These are phyloP conservation scores for Masticophis lateralis DNA, from an alignment of 2,797 vertebrate genomes.

Conservation along the genomic window DNA sequence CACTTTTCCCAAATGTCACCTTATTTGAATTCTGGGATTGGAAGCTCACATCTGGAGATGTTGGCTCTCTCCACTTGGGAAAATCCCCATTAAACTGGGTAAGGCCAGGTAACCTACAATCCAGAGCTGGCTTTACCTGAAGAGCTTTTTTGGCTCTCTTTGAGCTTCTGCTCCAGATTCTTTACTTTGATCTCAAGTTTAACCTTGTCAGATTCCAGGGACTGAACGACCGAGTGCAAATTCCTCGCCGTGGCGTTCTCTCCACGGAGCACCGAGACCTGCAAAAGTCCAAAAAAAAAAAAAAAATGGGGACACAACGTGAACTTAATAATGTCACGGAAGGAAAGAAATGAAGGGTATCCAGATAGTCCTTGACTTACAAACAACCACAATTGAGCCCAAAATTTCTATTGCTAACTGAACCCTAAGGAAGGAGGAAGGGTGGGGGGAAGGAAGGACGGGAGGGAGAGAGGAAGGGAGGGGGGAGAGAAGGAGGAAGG, in stretches of 20 bases:
- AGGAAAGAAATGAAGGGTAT: background rate
- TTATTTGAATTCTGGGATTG: background rate
- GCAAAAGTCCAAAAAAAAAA: slow-evolving; percentile 25
- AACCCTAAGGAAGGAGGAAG: background rate
- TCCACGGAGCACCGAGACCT: slow-evolving; percentile 86
- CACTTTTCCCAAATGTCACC: background rate
- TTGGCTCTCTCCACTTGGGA: no score
- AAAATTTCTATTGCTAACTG: background rate
- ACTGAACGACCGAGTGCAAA: slow-evolving; percentile 85
- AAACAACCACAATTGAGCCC: background rate
- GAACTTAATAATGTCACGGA: background rate
- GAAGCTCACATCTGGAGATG: background rate
- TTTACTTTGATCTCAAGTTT: slow-evolving; percentile 86
- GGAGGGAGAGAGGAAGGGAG: no score
- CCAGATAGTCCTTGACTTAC: background rate
- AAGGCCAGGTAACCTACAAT: accelerated
- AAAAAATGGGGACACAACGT: background rate
- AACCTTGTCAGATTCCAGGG: slow-evolving; percentile 87
- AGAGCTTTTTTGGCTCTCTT: slow-evolving; percentile 71
- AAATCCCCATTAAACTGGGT: background rate
- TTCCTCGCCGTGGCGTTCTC: slow-evolving; percentile 88
- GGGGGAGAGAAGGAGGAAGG: accelerated
- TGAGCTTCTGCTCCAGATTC: slow-evolving; percentile 85
- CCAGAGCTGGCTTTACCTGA: slow-evolving; percentile 73
- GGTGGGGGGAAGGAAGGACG: no score